These are phyloP conservation scores for Ceratoteleas bidentatus DNA, from an alignment of 1,140 invertebrate species.

Conservation along the genomic window DNA sequence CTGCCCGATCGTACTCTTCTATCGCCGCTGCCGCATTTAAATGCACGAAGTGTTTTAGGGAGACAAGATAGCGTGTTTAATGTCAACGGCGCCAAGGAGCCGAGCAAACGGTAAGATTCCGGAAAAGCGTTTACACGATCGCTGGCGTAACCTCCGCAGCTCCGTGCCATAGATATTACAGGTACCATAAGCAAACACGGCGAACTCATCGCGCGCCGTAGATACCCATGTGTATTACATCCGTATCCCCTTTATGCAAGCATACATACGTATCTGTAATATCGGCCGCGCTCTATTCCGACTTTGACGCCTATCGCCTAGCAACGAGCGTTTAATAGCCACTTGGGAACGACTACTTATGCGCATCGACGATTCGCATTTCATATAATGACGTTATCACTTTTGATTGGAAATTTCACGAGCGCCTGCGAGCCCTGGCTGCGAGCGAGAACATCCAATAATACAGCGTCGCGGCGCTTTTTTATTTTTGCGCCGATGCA, in stretches of 20 bases:
- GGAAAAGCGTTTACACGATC: constrained; percentile 47
- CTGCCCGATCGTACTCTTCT: constrained; percentile 13
- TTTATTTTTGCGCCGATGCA: constrained; percentile 27
- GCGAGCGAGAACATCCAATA: constrained; percentile 31
- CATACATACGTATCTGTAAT: constrained; percentile 52
- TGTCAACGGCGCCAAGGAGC: constrained; percentile 33
- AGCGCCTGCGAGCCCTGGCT: constrained; percentile 27
- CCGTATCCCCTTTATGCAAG: constrained; percentile 56
- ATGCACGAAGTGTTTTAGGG: constrained; percentile 33
- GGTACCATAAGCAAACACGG: constrained; percentile 44
- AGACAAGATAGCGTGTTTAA: constrained; percentile 50
- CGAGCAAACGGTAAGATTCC: constrained; percentile 49
- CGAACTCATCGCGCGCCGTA: constrained; percentile 43
- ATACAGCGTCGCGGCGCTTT: constrained; percentile 18
- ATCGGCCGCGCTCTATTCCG: constrained; percentile 44
- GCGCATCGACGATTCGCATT: constrained; percentile 62
- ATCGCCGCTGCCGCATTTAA: constrained; percentile 19
- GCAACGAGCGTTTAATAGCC: constrained; percentile 62
- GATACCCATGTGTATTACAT: constrained; percentile 57
- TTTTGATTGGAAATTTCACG: constrained; percentile 57
- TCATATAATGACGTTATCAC: constrained; percentile 64
- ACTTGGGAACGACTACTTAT: constrained; percentile 61
- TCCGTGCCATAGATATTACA: constrained; percentile 36
- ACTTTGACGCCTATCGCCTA: constrained; percentile 62
- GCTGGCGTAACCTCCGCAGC: constrained; percentile 23